Conservation (phyloP, 2,797 vertebrate genomes). For the Acanthurus leucopareius region DNA sequence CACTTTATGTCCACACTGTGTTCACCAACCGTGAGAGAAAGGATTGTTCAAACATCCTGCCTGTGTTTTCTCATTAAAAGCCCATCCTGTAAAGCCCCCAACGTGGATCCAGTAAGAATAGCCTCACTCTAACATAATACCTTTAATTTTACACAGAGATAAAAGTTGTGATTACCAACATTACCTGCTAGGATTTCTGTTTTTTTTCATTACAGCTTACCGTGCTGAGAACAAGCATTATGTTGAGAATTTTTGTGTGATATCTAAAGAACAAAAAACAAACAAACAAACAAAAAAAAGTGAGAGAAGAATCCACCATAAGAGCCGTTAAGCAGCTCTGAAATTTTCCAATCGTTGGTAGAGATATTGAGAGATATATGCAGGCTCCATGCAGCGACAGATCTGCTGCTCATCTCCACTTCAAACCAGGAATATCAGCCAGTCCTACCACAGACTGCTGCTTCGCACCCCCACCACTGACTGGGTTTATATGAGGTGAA, state of each 20-base stretch:
- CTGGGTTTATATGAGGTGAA: slow-evolving; percentile 68
- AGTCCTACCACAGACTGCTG: slow-evolving; percentile 31
- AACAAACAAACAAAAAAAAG: neutral
- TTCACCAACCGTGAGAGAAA: slow-evolving; percentile 45
- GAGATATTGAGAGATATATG: slow-evolving; percentile 43
- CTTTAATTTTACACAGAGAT: slow-evolving; percentile 22
- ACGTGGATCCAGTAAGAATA: slow-evolving; percentile 32
- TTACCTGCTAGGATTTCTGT: neutral
- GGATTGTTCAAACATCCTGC: slow-evolving; percentile 35
- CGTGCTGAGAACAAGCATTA: slow-evolving; percentile 6
- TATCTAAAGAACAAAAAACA: neutral
- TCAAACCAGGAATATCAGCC: slow-evolving; percentile 60
- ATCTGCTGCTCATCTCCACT: slow-evolving; percentile 69
- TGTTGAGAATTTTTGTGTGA: slow-evolving; percentile 11
- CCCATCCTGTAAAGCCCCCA: slow-evolving; percentile 30
- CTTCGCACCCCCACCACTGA: slow-evolving; percentile 48
- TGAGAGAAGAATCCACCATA: neutral
- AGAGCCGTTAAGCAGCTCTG: slow-evolving; percentile 24
- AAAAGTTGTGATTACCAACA: slow-evolving; percentile 22
- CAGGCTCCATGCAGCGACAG: slow-evolving; percentile 41
- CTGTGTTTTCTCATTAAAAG: slow-evolving; percentile 46
- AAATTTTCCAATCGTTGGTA: slow-evolving; percentile 21
- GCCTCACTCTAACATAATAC: slow-evolving; percentile 23
- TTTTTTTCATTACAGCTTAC: neutral
- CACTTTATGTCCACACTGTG: slow-evolving; percentile 38